A percentile compares a stretch with the other conserved stretches of the same genome.
These are phyloP conservation scores for Desmodus rotundus DNA, from an alignment of 2,113 vertebrate species.

Conservation along the genomic window DNA sequence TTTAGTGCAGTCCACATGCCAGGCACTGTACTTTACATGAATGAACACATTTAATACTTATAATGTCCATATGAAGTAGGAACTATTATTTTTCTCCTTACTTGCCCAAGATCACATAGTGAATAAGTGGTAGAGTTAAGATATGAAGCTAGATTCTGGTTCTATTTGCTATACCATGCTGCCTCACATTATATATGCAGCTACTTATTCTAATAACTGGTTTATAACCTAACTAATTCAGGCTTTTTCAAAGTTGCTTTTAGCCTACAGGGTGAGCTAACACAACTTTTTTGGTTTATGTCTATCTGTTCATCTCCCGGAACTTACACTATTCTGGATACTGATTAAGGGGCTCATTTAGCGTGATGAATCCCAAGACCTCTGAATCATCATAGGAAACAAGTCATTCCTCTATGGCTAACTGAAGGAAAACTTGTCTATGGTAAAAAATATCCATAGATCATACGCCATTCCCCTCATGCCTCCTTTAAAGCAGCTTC, in stretches of 20 bases:
- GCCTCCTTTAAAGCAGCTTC: constrained; percentile 17
- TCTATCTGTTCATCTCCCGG: constrained; percentile 16
- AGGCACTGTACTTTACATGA: background rate
- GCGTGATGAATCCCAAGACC: background rate
- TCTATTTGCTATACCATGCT: background rate
- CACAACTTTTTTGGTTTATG: background rate
- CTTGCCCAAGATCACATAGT: background rate
- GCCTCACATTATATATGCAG: background rate
- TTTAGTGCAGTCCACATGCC: background rate
- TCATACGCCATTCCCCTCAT: background rate
- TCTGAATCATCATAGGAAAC: constrained; percentile 52
- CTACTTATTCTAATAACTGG: constrained; percentile 10
- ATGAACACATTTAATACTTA: background rate
- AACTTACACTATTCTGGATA: constrained; percentile 12
- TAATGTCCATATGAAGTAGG: background rate
- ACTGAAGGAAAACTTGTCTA: constrained; percentile 29
- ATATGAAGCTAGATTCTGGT: background rate
- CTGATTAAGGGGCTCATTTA: constrained; percentile 45
- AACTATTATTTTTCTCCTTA: background rate
- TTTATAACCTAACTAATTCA: constrained; percentile 24
- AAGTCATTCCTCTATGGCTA: constrained; percentile 11
- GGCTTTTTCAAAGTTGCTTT: constrained; percentile 24
- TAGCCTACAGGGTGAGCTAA: constrained; percentile 5
- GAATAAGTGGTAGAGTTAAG: background rate
- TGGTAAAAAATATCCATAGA: constrained; percentile 44